A percentile compares a stretch with the other conserved stretches of the same genome.
These are phyloP conservation scores for Hirudinaria manillensis DNA, from an alignment of 2,888 invertebrate genomes.

Conservation along the genomic window DNA sequence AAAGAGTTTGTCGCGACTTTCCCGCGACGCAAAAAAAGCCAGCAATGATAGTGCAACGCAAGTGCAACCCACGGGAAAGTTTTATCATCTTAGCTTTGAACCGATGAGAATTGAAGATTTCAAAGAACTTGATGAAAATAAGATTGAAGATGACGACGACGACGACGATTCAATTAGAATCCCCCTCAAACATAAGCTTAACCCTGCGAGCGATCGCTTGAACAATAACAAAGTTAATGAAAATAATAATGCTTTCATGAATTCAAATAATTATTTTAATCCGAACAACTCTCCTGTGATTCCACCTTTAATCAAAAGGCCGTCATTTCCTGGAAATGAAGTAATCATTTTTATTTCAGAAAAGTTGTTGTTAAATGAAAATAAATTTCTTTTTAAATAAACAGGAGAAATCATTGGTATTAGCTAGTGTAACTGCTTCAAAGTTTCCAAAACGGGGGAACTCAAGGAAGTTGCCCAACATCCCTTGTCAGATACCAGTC, in stretches of 20 bases:
- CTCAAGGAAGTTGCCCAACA: conserved; percentile 15
- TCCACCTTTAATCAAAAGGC: neutral
- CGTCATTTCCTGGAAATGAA: neutral
- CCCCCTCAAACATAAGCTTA: neutral
- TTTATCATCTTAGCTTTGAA: conserved; percentile 28
- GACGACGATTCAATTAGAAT: neutral
- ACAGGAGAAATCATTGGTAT: neutral
- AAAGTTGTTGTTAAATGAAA: neutral
- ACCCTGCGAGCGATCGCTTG: neutral
- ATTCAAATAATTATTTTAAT: neutral
- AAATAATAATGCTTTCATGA: neutral
- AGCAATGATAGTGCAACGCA: neutral
- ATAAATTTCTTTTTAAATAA: neutral
- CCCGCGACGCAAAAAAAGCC: neutral
- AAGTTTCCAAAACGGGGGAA: neutral
- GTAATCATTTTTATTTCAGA: conserved; percentile 1
- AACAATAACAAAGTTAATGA: conserved; percentile 3
- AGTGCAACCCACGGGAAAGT: conserved; percentile 10
- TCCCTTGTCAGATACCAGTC: conserved; percentile 1
- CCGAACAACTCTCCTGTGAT: neutral
- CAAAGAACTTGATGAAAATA: conserved; percentile 18
- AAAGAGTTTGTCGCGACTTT: neutral
- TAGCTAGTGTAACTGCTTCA: neutral
- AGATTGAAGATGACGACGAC: neutral
- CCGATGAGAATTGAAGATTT: conserved; percentile 27